Evolutionary conservation across 2,797 vertebrate genomes (phyloP), one percentile per base, ranked within the genome.

Genomic region (Oreonectes daqikongensis): DNA sequence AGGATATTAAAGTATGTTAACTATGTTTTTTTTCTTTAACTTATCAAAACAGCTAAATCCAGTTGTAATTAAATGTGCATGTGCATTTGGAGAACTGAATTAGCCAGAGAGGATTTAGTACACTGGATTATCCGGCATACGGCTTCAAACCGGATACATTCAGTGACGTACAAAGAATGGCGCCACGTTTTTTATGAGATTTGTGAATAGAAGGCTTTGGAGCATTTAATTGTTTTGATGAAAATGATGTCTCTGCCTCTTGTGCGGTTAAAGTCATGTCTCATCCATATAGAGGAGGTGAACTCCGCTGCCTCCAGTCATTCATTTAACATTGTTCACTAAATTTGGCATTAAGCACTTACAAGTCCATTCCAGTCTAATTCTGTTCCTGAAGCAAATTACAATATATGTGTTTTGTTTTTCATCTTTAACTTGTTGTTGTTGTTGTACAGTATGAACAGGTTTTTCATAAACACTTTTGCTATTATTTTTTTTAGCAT

Each of bases 261-360:
- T 15, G 6, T 59, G 55, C 14, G 24, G 28, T 61, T 61, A n/a
- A 61, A 61, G 15, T 35, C 30, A n/a, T 61, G 30, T 57, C 35
- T 55, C n/a, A 30, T 75, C 38, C 32, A 6, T 24, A 46, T 30
- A 35, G 28, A 76, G 6, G 40, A 70, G 59, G 42, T 70, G 55
- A 48, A 61, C 68, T 42, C 65, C 12, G 44, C 9, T 20, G 60
- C 60, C 69, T 68, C 68, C 17, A 76, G 79, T 60, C 32, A 52
- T 72, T 77, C 35, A 55, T 73, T 73, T 64, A 17, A 42, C 6
- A 48, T 69, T 76, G 40, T 57, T 70, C n/a, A 50, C 28, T 53
- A 46, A 83, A 70, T 73, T 79, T 53, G 73, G 74, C 72, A 79
- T 69, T 26, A 64, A 64, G 38, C 60, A 46, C 72, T 52, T 70